These are phyloP conservation scores for Delia radicum DNA, from an alignment of 1,140 invertebrate species.

Conservation along the genomic window DNA sequence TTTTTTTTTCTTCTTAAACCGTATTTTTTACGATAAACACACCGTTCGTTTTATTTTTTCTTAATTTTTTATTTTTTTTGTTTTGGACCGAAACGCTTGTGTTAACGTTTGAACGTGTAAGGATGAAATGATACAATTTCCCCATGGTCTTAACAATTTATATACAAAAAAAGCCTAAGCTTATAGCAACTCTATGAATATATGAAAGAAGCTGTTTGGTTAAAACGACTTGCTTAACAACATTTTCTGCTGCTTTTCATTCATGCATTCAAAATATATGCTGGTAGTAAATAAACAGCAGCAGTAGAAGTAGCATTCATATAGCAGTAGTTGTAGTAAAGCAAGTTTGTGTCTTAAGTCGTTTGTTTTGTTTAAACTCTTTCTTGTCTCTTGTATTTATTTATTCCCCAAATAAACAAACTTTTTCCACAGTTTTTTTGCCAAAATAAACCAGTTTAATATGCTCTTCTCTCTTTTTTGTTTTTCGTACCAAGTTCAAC, in stretches of 20 bases:
- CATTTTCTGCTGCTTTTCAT: conserved; percentile 15
- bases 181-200: not conserved
- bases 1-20: not conserved
- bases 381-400: not conserved
- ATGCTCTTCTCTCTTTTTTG: not conserved
- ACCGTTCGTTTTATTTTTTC: conserved; percentile 32
- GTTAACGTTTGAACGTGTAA: conserved; percentile 54
- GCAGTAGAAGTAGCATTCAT: not conserved
- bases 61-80: conserved; percentile 25
- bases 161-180: conserved; percentile 40
- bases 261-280: not conserved
- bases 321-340: conserved; percentile 38
- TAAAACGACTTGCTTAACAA: conserved; percentile 5
- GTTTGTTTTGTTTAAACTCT: conserved; percentile 44
- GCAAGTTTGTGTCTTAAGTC: conserved; percentile 55
- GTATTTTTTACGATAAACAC: conserved; percentile 29
- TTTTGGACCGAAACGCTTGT: conserved; percentile 31
- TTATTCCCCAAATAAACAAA: not conserved
- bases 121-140: conserved; percentile 57
- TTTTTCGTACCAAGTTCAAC: not conserved
- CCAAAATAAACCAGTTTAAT: conserved; percentile 16
- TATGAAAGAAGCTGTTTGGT: not conserved
- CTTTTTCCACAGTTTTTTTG: conserved; percentile 2
- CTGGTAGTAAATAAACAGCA: not conserved
- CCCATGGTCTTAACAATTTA: conserved; percentile 54